These are phyloP conservation scores for Pagrus major DNA, from an alignment of 2,113 vertebrate genomes.

Conservation along the genomic window DNA sequence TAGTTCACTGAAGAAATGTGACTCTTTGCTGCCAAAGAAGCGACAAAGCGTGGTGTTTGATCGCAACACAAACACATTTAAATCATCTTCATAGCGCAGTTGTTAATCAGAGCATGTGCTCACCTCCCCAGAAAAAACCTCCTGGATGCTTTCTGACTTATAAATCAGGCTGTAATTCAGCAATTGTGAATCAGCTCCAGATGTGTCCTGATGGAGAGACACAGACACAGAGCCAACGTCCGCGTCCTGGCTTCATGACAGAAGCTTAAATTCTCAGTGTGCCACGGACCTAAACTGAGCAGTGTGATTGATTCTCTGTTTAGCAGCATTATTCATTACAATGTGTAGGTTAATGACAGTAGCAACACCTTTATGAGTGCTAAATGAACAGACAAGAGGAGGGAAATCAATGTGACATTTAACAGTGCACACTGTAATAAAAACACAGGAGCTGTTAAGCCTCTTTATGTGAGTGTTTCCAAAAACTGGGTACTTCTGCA, in stretches of 20 bases:
- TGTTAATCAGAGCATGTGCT: slow-evolving; percentile 33
- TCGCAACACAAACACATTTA: neutral
- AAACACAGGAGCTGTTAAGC: neutral
- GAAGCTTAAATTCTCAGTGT: neutral
- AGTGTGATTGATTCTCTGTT: neutral
- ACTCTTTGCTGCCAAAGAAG: neutral
- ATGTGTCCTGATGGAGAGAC: slow-evolving; percentile 3
- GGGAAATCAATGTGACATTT: neutral
- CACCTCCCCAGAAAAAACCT: slow-evolving; percentile 2
- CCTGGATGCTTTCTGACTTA: slow-evolving; percentile 8
- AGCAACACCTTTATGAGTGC: neutral
- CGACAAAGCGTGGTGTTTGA: neutral
- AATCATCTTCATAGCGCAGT: neutral
- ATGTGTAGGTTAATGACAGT: neutral
- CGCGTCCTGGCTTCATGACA: neutral
- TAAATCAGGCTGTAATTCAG: slow-evolving; percentile 43
- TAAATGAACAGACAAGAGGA: neutral
- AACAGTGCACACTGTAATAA: neutral
- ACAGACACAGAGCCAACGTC: neutral
- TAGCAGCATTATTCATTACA: neutral
- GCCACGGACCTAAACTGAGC: neutral
- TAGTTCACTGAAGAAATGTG: neutral
- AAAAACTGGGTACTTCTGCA: too few species aligned
- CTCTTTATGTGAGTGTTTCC: too few species aligned
- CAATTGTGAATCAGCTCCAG: slow-evolving; percentile 30